phyloP scores from a whole-genome alignment of 2,888 invertebrate genomes.

The Tenodera sinensis region DNA sequence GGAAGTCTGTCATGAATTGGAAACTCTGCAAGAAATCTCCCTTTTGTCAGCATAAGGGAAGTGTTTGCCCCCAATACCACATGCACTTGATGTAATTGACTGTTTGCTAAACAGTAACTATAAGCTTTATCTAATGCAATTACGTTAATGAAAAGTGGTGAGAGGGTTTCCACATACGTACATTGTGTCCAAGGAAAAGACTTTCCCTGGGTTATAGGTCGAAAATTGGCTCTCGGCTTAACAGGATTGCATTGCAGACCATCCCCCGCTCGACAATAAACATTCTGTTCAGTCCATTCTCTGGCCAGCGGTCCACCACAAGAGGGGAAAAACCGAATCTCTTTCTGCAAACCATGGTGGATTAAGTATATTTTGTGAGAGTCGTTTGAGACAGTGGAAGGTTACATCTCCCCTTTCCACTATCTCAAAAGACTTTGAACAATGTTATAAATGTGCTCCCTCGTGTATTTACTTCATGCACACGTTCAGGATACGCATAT shows the following conservation, averaged over 20 bases:
- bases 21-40: too few relatives aligned
- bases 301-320: slow-evolving; percentile 8
- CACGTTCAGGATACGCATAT: too few relatives aligned
- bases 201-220: background rate
- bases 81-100: slow-evolving; percentile 1
- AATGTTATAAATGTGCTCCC: background rate
- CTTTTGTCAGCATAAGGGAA: too few relatives aligned
- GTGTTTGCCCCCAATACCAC: too few relatives aligned
- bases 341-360: background rate
- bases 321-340: background rate
- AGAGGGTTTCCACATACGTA: background rate
- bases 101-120: background rate
- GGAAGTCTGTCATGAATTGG: too few relatives aligned
- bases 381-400: too few relatives aligned
- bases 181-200: background rate
- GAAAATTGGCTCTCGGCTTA: slow-evolving; percentile 15
- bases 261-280: background rate
- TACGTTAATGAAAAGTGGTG: slow-evolving; percentile 13
- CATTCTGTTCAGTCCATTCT: background rate
- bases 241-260: slow-evolving; percentile 7
- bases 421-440: too few relatives aligned
- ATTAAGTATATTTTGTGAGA: too few relatives aligned
- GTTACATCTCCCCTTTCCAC: too few relatives aligned
- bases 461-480: background rate
- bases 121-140: slow-evolving; percentile 11